Conservation (phyloP, 2,797 vertebrate species). For the Hoplostethus mediterraneus region DNA sequence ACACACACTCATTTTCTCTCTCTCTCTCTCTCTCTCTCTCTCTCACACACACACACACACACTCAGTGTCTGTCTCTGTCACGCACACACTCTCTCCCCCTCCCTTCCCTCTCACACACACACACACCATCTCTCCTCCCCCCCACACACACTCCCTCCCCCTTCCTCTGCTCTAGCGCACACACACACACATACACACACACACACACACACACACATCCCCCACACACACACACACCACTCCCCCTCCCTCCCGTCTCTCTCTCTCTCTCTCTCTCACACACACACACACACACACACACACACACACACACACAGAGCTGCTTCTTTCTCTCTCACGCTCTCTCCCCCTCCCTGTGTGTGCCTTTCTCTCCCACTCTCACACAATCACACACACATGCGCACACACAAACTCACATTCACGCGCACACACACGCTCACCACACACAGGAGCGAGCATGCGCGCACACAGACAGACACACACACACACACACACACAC, state of each 20-base stretch:
- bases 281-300: constrained; percentile 28
- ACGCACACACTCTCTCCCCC: constrained; percentile 74
- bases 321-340: constrained; percentile 75
- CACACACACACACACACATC: constrained; percentile 18
- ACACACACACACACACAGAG: constrained; percentile 55
- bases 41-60: constrained; percentile 38
- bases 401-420: constrained; percentile 33
- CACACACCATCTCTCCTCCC: constrained; percentile 10
- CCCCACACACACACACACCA: constrained; percentile 20
- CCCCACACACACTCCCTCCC: constrained; percentile 41
- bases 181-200: not conserved
- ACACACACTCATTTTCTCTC: constrained; percentile 25
- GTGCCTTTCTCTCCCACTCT: constrained; percentile 48
- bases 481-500: constrained; percentile 5
- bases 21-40: constrained; percentile 22
- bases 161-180: constrained; percentile 35
- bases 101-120: constrained; percentile 47
- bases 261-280: constrained; percentile 16
- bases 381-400: constrained; percentile 23
- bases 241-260: constrained; percentile 1
- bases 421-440: no score
- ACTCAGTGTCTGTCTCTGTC: constrained; percentile 71
- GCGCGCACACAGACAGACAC: no score
- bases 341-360: constrained; percentile 63
- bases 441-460: no score